Base-by-base conservation (phyloP, 1,140 invertebrate species). In the Hylaeus volcanicus region DNA sequence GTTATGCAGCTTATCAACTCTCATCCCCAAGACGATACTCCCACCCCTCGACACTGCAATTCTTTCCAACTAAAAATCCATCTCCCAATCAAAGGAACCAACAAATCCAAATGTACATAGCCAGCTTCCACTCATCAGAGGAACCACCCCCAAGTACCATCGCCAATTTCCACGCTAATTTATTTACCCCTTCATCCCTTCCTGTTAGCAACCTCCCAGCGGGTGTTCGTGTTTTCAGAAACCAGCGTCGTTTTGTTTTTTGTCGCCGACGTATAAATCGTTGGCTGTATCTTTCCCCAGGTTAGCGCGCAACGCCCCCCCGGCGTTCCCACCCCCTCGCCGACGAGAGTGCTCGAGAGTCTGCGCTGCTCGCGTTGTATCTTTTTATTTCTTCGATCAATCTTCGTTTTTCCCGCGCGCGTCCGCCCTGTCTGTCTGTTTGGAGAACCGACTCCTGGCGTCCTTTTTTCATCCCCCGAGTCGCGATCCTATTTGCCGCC, bases 321-420 rank as follows among this genome's bases (percentile, higher is more conserved):
- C 56, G 2, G 55, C 12, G 26, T 11, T 37, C 12, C 8, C 45
- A 5, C 45, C 45, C 45, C 1, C 65, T 5, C 14, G 15, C 58
- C 2, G n/a, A 8, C 58, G 8, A 41, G 8, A 41, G 69, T 14
- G n/a, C 43, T 45, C 53, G 15, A 26, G 37, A 48, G 61, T 45
- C 43, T 37, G 5, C 5, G 12, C 60, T 11, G n/a, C 39, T 3
- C 64, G 63, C 12, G n/a, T 5, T 4, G 6, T n/a, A 14, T 51
- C 58, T 58, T 79, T 79, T 79, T 79, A 79, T 73, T 79, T 63
- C 58, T 63, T 37, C 69, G 74, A 68, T 68, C 74, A 66, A 75
- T 75, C 63, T 75, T 75, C n/a, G 51, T 75, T 75, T 72, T 79
- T 79, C 39, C 26, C 60, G 1, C 43, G 26, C 5, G 37, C 53